phyloP scores from a whole-genome alignment of 1,140 invertebrate genomes.

The Zeugodacus cucurbitae region DNA sequence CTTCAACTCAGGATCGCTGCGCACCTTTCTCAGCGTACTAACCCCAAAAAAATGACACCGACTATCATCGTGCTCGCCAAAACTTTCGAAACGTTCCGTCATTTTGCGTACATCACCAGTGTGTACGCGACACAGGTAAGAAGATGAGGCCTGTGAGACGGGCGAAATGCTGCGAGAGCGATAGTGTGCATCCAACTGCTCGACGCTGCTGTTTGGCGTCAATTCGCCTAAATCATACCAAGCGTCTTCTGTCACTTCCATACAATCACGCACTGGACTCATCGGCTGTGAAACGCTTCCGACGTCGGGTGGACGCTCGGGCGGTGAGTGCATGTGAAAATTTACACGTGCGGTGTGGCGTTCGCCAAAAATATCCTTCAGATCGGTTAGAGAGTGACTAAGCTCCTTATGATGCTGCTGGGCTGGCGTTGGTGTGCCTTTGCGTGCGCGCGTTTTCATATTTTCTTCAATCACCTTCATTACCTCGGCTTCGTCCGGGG shows the following conservation, averaged over 20 bases:
- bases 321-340: constrained; percentile 63
- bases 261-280: constrained; percentile 12
- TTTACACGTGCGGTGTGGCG: constrained; percentile 66
- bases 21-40: constrained; percentile 71
- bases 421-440: constrained; percentile 48
- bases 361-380: constrained; percentile 84
- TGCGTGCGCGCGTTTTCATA: constrained; percentile 53
- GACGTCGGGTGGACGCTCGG: constrained; percentile 54
- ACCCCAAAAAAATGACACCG: constrained; percentile 63
- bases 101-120: constrained; percentile 80
- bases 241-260: background rate
- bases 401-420: constrained; percentile 53
- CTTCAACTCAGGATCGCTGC: constrained; percentile 81
- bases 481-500: constrained; percentile 65
- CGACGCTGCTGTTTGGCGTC: constrained; percentile 58
- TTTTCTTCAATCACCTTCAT: constrained; percentile 61
- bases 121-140: constrained; percentile 73
- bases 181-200: constrained; percentile 74
- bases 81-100: constrained; percentile 78
- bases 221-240: constrained; percentile 51
- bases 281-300: background rate
- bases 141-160: constrained; percentile 68
- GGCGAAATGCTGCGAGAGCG: constrained; percentile 76
- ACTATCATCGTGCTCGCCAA: constrained; percentile 60
- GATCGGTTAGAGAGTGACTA: constrained; percentile 75